Conservation (phyloP, 2,888 invertebrate species). For the Tetranychus piercei region DNA sequence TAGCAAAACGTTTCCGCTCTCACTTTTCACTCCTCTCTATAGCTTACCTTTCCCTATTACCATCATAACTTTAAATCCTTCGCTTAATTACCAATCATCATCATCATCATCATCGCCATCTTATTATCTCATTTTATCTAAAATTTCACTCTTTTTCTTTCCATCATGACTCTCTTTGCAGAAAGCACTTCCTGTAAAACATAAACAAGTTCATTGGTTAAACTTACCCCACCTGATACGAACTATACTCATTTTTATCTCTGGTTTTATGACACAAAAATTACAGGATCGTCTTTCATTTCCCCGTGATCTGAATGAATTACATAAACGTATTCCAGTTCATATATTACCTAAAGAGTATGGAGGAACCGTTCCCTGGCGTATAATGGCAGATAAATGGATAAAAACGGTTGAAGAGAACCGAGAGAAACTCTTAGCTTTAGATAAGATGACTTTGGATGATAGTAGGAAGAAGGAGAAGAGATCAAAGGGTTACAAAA, state of each 20-base stretch:
- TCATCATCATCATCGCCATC: background rate
- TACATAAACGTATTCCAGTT: conserved; percentile 44
- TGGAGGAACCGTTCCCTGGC: conserved; percentile 61
- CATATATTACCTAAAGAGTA: conserved; percentile 61
- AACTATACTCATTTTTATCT: conserved; percentile 54
- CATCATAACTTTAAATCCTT: background rate
- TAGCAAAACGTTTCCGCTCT: background rate
- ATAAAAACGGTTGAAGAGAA: conserved; percentile 24
- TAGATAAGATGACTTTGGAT: conserved; percentile 26
- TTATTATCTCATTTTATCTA: conserved; percentile 1
- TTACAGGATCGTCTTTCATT: conserved; percentile 42
- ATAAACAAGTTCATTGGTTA: conserved; percentile 53
- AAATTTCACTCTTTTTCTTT: background rate
- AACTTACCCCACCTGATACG: conserved; percentile 53
- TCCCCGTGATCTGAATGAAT: conserved; percentile 30
- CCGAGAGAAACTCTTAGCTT: conserved; percentile 23
- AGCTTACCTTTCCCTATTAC: conserved; percentile 3
- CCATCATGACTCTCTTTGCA: conserved; percentile 16
- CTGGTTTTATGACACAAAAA: conserved; percentile 49
- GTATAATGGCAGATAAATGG: conserved; percentile 58
- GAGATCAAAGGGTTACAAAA: background rate
- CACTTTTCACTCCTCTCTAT: conserved; percentile 9
- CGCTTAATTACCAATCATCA: background rate
- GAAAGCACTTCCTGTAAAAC: conserved; percentile 51
- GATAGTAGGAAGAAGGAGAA: conserved; percentile 17